phyloP scores from a whole-genome alignment of 2,113 vertebrate genomes.

The Vombatus ursinus region DNA sequence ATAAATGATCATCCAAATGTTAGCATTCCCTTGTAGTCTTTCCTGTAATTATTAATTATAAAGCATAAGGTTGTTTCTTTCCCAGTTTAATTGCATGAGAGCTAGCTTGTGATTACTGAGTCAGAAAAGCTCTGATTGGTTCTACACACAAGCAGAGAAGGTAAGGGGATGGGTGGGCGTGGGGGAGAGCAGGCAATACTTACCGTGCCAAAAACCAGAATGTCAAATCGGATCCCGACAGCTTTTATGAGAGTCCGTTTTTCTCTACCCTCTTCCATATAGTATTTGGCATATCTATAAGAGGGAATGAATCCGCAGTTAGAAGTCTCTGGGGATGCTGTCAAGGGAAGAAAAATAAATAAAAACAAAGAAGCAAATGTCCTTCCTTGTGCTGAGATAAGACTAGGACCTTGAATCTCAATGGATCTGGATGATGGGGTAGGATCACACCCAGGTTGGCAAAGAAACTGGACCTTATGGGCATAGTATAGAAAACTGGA shows the following conservation, averaged over 20 bases:
- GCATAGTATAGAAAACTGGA: not conserved
- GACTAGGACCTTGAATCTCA: not conserved
- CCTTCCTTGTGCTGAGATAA: not conserved
- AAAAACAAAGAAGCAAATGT: not conserved
- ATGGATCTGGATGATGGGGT: not conserved
- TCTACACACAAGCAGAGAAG: not conserved
- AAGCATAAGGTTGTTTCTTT: not conserved
- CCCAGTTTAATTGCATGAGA: not conserved
- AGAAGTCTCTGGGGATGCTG: not conserved
- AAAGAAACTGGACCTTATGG: not conserved
- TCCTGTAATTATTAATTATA: not conserved
- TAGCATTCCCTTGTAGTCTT: not conserved
- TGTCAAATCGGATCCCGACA: constrained; percentile 90
- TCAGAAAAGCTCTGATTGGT: not conserved
- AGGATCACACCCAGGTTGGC: not conserved
- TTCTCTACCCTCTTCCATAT: constrained; percentile 80
- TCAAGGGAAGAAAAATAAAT: constrained; percentile 16
- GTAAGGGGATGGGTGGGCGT: not conserved
- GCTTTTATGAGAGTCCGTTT: constrained; percentile 89
- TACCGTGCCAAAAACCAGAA: constrained; percentile 91
- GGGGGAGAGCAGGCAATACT: constrained; percentile 40
- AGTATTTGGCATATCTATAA: constrained; percentile 88
- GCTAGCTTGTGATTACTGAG: not conserved
- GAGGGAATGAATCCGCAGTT: constrained; percentile 12
- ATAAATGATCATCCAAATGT: not conserved